Evolutionary conservation across 2,797 vertebrate genomes (phyloP).

Genomic region (Notamacropus eugenii): DNA sequence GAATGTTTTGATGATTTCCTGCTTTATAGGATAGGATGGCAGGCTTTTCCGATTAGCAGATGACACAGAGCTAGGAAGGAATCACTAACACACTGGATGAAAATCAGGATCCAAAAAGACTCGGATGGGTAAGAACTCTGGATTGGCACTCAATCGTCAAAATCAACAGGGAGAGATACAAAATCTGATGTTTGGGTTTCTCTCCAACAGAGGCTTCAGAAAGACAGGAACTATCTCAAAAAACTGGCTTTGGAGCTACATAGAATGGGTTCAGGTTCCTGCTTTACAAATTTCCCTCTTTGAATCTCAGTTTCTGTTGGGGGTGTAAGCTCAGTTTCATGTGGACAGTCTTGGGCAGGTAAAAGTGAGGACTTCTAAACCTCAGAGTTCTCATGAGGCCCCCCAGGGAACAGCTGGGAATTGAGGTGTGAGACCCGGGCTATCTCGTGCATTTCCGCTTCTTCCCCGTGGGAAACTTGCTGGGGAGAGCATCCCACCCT

Average conservation of each 20-base stretch:
- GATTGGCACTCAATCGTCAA: not conserved
- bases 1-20: not conserved
- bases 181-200: not conserved
- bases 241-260: conserved; percentile 4
- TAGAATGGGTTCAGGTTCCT: not conserved
- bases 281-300: not conserved
- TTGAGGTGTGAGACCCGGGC: no score
- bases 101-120: not conserved
- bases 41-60: not conserved
- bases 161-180: not conserved
- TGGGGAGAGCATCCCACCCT: no score
- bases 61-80: not conserved
- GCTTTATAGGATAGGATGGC: not conserved
- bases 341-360: no score
- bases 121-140: not conserved
- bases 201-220: not conserved
- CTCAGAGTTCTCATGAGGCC: no score
- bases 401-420: no score
- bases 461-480: no score
- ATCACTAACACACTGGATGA: not conserved
- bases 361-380: no score
- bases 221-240: not conserved
- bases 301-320: conserved; percentile 1
- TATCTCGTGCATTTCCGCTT: no score
- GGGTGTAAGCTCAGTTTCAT: no score